Evolutionary conservation across 2,113 vertebrate genomes (phyloP), one percentile per base, ranked within the genome.

Genomic region (Prinia subflava): DNA sequence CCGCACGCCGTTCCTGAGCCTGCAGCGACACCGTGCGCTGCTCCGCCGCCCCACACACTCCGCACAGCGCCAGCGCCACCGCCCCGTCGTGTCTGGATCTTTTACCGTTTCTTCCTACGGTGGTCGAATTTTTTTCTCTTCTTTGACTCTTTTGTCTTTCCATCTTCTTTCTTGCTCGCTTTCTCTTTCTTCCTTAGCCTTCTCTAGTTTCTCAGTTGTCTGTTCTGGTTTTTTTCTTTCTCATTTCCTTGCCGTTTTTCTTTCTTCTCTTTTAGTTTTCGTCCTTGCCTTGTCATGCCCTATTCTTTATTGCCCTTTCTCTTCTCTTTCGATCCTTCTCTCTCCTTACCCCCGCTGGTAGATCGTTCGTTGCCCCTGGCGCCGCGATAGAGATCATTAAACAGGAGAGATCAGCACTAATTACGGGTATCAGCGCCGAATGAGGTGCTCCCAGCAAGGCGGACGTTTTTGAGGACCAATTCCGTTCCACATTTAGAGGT

Each of bases 61-160:
- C 16, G 1, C 67, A 5, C 25, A 10, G 0, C 5, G 5, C 9
- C 6, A 2, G 15, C 1, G 7, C 3, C 50, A 6, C 13, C 2
- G 7, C 3, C 2, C 1, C 7, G 1, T 1, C 2, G 7, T 0
- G 2, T 2, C 3, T 9, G 7, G 4, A 3, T 6, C 4, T 4
- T 22, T 4, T 46, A 9, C 6, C 2, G 0, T 5, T 1, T 41
- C 4, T 19, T 47, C 22, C 6, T 22, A 6, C 5, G 1, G 0
- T 15, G 3, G 8, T 39, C 3, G 0, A 17, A 2, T 44, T 33
- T 23, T 2, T 3, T 11, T 22, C 3, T 28, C 10, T n/a, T 41
- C 10, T 22, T 6, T 33, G 2, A 10, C 23, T 49, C 2, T 18
- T 35, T 22, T 49, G 14, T 35, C 12, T 13, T 57, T 30, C 10